Percentiles rank a stretch among this genome's conserved stretches.
Conservation (phyloP, 2,888 invertebrate genomes). For the Pheosia gnoma region DNA sequence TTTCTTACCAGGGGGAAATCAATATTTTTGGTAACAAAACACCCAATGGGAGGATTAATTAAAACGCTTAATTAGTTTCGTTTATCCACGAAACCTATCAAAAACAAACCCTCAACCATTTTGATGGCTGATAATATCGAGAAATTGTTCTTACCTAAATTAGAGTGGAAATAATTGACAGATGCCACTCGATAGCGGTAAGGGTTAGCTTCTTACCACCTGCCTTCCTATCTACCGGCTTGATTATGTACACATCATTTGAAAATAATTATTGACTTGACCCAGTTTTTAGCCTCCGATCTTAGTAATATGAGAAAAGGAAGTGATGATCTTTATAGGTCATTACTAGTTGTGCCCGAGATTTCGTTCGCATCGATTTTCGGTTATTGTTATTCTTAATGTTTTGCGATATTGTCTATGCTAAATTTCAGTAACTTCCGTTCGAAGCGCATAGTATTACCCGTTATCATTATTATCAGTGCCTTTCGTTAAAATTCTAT, state of each 20-base stretch:
- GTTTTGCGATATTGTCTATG: too few species aligned
- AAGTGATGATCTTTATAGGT: too few species aligned
- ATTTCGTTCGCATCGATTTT: too few species aligned
- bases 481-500: too few species aligned
- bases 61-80: constrained; percentile 80
- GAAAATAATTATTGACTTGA: not conserved
- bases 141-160: constrained; percentile 47
- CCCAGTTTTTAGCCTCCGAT: too few species aligned
- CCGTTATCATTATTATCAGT: too few species aligned
- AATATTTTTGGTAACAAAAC: constrained; percentile 76
- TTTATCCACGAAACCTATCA: constrained; percentile 76
- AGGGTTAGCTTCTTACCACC: constrained; percentile 24
- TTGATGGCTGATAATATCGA: constrained; percentile 65
- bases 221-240: not conserved
- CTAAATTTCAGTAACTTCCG: too few species aligned
- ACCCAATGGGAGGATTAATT: constrained; percentile 76
- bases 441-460: too few species aligned
- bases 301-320: too few species aligned
- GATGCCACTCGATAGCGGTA: constrained; percentile 26
- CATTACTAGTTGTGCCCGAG: too few species aligned
- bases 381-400: too few species aligned
- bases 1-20: constrained; percentile 58
- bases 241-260: not conserved
- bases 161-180: constrained; percentile 9
- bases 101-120: constrained; percentile 66